Conservation (phyloP, 2,113 vertebrate genomes). For the Hiodon alosoides region DNA sequence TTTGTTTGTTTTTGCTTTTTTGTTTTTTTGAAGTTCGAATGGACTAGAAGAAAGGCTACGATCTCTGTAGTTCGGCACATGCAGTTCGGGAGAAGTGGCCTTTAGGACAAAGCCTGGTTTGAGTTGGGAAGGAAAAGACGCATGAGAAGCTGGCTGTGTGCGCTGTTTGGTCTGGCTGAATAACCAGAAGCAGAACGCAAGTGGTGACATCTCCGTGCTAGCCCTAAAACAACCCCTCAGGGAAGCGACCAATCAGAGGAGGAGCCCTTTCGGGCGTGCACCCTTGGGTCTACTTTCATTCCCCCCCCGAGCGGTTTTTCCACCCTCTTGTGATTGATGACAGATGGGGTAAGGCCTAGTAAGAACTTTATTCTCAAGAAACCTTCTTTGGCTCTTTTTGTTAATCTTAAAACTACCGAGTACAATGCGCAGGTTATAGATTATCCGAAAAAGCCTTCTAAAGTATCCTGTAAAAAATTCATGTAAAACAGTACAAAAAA, state of each 20-base stretch:
- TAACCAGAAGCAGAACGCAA: background rate
- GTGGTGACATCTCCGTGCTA: conserved; percentile 23
- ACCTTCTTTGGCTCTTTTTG: conserved; percentile 35
- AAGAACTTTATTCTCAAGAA: conserved; percentile 26
- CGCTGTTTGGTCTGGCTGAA: background rate
- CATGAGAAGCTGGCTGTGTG: conserved; percentile 4
- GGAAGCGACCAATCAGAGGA: background rate
- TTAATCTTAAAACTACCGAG: background rate
- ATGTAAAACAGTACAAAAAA: no score
- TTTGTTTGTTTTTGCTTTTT: conserved; percentile 42
- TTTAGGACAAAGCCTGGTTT: conserved; percentile 36
- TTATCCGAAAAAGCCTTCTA: background rate
- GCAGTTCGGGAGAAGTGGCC: conserved; percentile 21
- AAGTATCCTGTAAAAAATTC: no score
- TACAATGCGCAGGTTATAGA: background rate
- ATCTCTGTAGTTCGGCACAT: conserved; percentile 38
- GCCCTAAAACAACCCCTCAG: conserved; percentile 8
- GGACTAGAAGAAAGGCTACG: conserved; percentile 46
- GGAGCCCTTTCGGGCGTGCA: conserved; percentile 24
- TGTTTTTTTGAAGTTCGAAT: conserved; percentile 38
- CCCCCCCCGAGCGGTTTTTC: conserved; percentile 10
- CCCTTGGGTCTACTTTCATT: conserved; percentile 8
- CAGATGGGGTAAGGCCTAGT: conserved; percentile 26
- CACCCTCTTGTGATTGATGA: conserved; percentile 26
- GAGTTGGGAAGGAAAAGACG: conserved; percentile 51